Evolutionary conservation across 2,888 invertebrate genomes (phyloP).

Genomic region (Erebia epiphron): DNA sequence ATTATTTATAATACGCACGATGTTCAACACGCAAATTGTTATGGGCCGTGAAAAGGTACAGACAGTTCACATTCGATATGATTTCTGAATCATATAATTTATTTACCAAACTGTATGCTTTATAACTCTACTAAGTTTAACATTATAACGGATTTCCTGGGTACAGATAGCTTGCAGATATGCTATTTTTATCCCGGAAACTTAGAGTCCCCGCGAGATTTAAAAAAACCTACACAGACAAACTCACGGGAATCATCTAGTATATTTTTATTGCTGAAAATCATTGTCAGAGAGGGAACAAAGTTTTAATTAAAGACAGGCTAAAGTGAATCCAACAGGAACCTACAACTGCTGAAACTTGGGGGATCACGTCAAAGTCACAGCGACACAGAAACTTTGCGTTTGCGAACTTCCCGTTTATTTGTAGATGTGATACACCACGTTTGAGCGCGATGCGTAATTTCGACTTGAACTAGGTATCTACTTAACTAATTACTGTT

Average conservation of each 20-base stretch:
- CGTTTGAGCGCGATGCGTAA: not conserved
- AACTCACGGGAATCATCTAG: not conserved
- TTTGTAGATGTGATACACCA: conserved; percentile 26
- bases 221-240: not conserved
- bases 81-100: no score
- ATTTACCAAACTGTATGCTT: no score
- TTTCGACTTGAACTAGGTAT: not conserved
- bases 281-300: conserved; percentile 19
- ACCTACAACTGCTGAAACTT: conserved; percentile 20
- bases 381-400: conserved; percentile 30
- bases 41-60: no score
- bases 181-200: no score
- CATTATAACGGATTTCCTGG: no score
- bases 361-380: conserved; percentile 26
- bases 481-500: not conserved
- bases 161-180: no score
- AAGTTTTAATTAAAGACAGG: conserved; percentile 45
- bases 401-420: conserved; percentile 27
- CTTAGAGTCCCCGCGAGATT: not conserved
- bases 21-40: no score
- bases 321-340: conserved; percentile 33
- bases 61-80: no score
- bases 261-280: not conserved
- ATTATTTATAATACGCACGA: no score
- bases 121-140: no score